Evolutionary conservation across 92 coral and sea anemone genomes (phyloP), one percentile per base, ranked within the genome.

Genomic region (Desmophyllum pertusum): DNA sequence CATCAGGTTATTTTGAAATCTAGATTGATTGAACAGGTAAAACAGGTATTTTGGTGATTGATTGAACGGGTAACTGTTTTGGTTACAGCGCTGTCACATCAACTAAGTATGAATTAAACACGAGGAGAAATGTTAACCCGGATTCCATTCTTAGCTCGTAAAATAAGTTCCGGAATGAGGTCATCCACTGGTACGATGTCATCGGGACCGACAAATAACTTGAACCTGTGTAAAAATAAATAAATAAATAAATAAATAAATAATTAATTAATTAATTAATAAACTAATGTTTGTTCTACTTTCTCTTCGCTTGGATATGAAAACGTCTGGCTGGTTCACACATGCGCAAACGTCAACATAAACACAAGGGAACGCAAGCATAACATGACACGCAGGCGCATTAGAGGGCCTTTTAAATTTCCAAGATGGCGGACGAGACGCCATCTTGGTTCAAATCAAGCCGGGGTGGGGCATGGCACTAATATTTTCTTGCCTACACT

Each of bases 61-160:
- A 50, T 14, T 50, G 2, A 15, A 13, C 23, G 19, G 8, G 55
- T 50, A n/a, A n/a, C n/a, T n/a, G 55, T 50, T 1, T 13, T 19
- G 1, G 23, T 13, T 10, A 1, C n/a, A n/a, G n/a, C n/a, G 23
- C 1, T 50, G 23, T 13, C 55, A 46, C 10, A 46, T 46, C 52
- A 46, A 46, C 52, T 46, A 46, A 46, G 55, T 14, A 50, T 14
- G 55, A 14, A 2, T 77, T 59, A 77, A 39, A 27, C 19, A 17
- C 96, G 86, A 57, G 93, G 93, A 36, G 79, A 80, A 65, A 92
- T 70, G 74, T 88, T 90, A 27, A 92, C 74, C 23, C 64, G 88
- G 38, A 92, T 75, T 27, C 96, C 96, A 25, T 87, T 83, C 79
- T 92, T 92, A 70, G 94, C 88, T 48, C 96, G 88, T 33, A 92